Conservation (phyloP, 2,888 invertebrate species). For the Incurvaria masculella region DNA sequence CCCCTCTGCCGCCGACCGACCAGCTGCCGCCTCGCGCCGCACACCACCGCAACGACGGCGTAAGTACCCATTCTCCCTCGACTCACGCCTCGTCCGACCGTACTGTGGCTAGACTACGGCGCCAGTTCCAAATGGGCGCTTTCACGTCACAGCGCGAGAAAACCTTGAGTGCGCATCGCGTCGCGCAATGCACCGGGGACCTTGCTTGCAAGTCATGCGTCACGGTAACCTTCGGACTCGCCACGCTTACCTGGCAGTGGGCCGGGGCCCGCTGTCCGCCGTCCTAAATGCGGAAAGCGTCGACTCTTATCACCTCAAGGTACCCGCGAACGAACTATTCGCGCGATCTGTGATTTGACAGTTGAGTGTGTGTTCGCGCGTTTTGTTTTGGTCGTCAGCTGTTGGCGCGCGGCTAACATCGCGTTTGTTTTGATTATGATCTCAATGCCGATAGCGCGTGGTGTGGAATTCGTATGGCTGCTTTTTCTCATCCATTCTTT, state of each 20-base stretch:
- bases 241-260: slow-evolving; percentile 21
- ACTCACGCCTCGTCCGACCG: no score
- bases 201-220: slow-evolving; percentile 58
- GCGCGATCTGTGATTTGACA: background rate
- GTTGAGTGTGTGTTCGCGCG: background rate
- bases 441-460: no score
- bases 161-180: slow-evolving; percentile 54
- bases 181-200: slow-evolving; percentile 56
- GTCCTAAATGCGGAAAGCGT: background rate
- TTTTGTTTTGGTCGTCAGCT: background rate
- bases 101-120: no score
- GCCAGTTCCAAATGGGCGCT: background rate
- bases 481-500: no score
- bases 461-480: no score
- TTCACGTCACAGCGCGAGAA: slow-evolving; percentile 13
- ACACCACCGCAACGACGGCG: slow-evolving; percentile 19
- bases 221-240: slow-evolving; percentile 55
- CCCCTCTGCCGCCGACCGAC: slow-evolving; percentile 19
- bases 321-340: background rate
- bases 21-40: slow-evolving; percentile 19
- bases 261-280: background rate
- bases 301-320: no score
- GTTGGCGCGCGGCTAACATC: background rate
- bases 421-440: background rate
- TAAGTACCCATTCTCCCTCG: background rate